Base-by-base conservation (phyloP, 53 echinoderm and acorn worm genomes). In the Antedon mediterranea region DNA sequence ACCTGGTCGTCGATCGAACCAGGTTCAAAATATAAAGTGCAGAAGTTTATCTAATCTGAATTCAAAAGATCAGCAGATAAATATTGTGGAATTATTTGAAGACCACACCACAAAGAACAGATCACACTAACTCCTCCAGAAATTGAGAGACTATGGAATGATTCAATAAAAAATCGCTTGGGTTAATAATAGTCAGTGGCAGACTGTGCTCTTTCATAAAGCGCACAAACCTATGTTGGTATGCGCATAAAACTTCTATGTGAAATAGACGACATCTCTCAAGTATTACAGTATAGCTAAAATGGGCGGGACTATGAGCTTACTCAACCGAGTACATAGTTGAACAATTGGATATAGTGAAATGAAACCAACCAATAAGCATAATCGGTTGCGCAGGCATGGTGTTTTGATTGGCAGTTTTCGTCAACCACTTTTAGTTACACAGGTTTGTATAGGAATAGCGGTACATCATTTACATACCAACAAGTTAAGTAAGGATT, bases 91-190 rank as follows among this genome's bases (percentile, higher is more conserved):
- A 57, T 57, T 57, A 57, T 57, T 57, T 2, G 57, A n/a, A 57
- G 57, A 15, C 57, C 57, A 57, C 57, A 57, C 57, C 23, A 57
- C 57, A 57, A 57, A 57, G 57, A 57, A 57, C 57, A 57, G 57
- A 57, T 57, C 57, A 57, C 57, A 57, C 57, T 57, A 57, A 57
- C 57, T 57, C 57, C 57, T 57, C 57, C 57, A 57, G 57, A 57
- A 57, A 18, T 13, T 57, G 11, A 6, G 57, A 57, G 57, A 13
- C 57, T 57, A 57, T 57, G 57, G 57, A 57, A 57, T 57, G 57
- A 57, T 57, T 57, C 57, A 57, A 57, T 57, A 57, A 57, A n/a
- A n/a, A 57, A 57, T 57, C 57, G 57, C 57, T 57, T 18, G 9
- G 57, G 57, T 57, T 57, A 57, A 23, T 57, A 57, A 57, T 57